phyloP scores from a whole-genome alignment of 2,797 vertebrate species.

The Muraenolepis orangiensis region DNA sequence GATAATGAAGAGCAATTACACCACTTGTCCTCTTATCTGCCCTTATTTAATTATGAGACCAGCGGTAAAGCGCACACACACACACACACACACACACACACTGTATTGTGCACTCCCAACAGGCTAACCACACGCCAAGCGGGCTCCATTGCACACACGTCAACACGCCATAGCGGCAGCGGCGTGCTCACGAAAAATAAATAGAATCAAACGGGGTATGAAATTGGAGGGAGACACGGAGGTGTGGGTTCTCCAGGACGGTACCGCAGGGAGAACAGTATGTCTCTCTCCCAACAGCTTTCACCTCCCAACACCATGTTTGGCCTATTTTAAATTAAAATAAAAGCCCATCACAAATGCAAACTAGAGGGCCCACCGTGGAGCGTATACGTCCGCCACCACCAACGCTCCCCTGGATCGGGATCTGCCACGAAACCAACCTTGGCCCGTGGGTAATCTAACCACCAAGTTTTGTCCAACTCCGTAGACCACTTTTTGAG shows the following conservation, averaged over 20 bases:
- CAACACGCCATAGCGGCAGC: background rate
- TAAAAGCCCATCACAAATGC: background rate
- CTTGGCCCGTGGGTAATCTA: no score
- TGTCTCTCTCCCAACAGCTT: background rate
- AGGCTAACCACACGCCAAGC: slow-evolving; percentile 25
- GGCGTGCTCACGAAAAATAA: background rate
- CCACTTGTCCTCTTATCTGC: slow-evolving; percentile 57
- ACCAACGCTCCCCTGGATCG: no score
- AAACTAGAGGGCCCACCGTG: no score
- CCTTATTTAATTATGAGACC: slow-evolving; percentile 63
- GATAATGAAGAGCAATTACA: slow-evolving; percentile 65
- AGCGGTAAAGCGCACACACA: slow-evolving; percentile 16
- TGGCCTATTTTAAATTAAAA: background rate
- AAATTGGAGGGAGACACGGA: background rate
- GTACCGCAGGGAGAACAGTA: background rate
- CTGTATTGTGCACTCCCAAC: slow-evolving; percentile 25
- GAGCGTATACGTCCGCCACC: no score
- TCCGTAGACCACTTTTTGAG: no score
- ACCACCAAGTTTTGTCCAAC: no score
- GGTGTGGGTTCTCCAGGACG: background rate
- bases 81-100: slow-evolving; percentile 26
- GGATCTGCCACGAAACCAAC: no score
- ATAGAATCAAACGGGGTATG: slow-evolving; percentile 1
- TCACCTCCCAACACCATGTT: background rate
- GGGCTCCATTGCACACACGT: background rate